A percentile compares a stretch with the other conserved stretches of the same genome.
These are phyloP conservation scores for Meandrusa payeni DNA, from an alignment of 2,888 invertebrate genomes.

Conservation along the genomic window DNA sequence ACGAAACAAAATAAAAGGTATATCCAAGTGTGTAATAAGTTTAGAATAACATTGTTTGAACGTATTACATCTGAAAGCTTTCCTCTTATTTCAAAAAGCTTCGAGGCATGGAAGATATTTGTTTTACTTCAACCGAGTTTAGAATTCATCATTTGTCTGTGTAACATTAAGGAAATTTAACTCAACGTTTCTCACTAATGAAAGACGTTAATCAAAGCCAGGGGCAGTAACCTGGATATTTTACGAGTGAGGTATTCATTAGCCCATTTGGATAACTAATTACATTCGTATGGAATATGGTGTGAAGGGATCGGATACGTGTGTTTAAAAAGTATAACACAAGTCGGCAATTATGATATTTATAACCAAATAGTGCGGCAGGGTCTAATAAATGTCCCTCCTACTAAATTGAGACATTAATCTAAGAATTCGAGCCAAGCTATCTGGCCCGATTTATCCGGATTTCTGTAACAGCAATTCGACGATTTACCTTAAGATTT, in stretches of 20 bases:
- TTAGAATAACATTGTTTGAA: conserved; percentile 14
- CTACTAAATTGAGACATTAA: conserved; percentile 7
- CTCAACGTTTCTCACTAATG: conserved; percentile 12
- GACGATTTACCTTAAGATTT: conserved; percentile 5
- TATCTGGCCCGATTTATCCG: conserved; percentile 13
- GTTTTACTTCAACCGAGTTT: conserved; percentile 11
- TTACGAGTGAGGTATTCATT: conserved; percentile 11
- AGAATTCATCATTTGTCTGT: conserved; percentile 10
- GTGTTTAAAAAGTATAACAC: no score
- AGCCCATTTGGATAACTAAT: conserved; percentile 13
- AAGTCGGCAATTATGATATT: not conserved
- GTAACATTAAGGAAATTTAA: conserved; percentile 7
- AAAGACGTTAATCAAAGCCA: conserved; percentile 16
- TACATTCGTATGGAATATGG: no score
- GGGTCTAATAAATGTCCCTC: conserved; percentile 4
- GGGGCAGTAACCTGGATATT: conserved; percentile 5
- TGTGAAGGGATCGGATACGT: no score
- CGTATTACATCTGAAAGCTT: conserved; percentile 12
- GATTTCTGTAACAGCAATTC: conserved; percentile 6
- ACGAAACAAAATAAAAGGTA: not conserved
- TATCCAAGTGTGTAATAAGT: conserved; percentile 8
- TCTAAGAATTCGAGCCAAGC: conserved; percentile 5
- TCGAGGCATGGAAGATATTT: not conserved
- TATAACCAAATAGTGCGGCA: conserved; percentile 1
- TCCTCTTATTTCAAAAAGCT: conserved; percentile 5